These are phyloP conservation scores for Chascanopsetta lugubris DNA, from an alignment of 2,113 vertebrate genomes.

Conservation along the genomic window DNA sequence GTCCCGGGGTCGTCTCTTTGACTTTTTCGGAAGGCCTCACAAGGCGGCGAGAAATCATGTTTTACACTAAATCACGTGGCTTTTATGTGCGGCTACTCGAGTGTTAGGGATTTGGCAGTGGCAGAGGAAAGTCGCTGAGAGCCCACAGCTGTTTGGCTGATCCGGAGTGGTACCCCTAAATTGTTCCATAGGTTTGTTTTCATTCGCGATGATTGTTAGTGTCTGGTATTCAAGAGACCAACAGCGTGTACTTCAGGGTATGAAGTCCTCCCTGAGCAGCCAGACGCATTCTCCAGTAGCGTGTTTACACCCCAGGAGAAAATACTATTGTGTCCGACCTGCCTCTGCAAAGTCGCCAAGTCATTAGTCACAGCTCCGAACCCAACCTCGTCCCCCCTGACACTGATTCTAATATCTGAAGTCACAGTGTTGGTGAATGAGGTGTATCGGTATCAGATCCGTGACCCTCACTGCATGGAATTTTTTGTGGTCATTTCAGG, in stretches of 20 bases:
- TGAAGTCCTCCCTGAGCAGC: conserved; percentile 49
- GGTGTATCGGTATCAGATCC: not conserved
- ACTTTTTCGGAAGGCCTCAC: not conserved
- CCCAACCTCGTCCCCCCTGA: conserved; percentile 22
- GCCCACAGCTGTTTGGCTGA: conserved; percentile 53
- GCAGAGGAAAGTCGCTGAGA: conserved; percentile 61
- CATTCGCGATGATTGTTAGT: conserved; percentile 55
- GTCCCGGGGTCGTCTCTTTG: conserved; percentile 53
- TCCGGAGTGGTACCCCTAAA: conserved; percentile 51
- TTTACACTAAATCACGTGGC: conserved; percentile 52
- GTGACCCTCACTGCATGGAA: not conserved
- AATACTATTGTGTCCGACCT: conserved; percentile 36
- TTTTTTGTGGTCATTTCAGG: not conserved
- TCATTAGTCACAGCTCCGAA: conserved; percentile 35
- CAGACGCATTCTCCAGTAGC: conserved; percentile 62
- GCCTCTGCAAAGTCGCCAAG: conserved; percentile 30
- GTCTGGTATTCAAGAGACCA: conserved; percentile 60
- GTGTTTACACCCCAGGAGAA: conserved; percentile 63
- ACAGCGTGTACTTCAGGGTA: conserved; percentile 37
- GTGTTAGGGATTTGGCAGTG: conserved; percentile 49
- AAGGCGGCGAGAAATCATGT: conserved; percentile 25
- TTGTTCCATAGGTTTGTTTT: conserved; percentile 65
- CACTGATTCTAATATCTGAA: conserved; percentile 8
- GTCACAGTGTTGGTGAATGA: not conserved
- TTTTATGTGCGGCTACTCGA: conserved; percentile 35